These are phyloP conservation scores for Chloropsis cyanopogon DNA, from an alignment of 2,113 vertebrate genomes.

Conservation along the genomic window DNA sequence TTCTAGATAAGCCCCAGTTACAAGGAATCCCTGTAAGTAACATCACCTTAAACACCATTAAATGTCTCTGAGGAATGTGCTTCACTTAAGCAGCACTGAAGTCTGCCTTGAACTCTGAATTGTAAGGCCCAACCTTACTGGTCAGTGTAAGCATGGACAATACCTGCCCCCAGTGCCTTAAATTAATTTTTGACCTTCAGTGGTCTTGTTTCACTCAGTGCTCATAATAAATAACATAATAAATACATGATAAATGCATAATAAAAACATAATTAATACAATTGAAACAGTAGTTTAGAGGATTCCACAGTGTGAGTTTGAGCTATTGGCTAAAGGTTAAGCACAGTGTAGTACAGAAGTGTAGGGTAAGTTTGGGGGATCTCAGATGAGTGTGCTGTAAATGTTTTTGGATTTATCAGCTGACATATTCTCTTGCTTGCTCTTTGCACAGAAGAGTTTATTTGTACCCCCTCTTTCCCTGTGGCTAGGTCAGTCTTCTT, in stretches of 20 bases:
- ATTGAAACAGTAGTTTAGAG: not conserved
- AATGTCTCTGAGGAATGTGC: not conserved
- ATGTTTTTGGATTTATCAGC: not conserved
- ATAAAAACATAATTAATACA: not conserved
- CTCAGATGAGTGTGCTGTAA: not conserved
- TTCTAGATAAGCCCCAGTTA: conserved; percentile 97
- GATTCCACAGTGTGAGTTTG: not conserved
- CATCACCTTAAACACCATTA: not conserved
- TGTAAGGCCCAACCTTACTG: not conserved
- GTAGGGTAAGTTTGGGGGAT: not conserved
- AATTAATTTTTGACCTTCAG: not conserved
- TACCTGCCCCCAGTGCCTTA: not conserved
- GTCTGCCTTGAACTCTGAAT: not conserved
- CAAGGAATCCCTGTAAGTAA: conserved; percentile 97
- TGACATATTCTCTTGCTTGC: not conserved
- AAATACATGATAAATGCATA: too few relatives aligned
- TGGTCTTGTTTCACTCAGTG: not conserved
- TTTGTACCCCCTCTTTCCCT: not conserved
- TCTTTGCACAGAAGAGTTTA: not conserved
- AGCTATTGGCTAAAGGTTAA: not conserved
- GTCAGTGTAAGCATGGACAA: not conserved
- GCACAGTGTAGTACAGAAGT: not conserved
- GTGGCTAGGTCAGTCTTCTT: not conserved
- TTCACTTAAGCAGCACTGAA: not conserved
- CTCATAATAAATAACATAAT: too few relatives aligned